phyloP scores from a whole-genome alignment of 2,113 vertebrate species.

The Oxyura jamaicensis region DNA sequence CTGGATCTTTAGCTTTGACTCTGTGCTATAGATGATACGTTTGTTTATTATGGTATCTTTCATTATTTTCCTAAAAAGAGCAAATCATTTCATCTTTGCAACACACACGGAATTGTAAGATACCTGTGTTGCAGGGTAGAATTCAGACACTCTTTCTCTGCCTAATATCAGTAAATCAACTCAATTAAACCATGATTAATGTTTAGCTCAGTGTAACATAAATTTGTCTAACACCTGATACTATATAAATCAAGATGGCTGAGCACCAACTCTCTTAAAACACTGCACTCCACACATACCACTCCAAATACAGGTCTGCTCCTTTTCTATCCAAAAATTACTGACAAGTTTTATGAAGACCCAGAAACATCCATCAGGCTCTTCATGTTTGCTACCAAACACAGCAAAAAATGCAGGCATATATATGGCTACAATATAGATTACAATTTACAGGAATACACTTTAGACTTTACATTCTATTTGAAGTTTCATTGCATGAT shows the following conservation, averaged over 20 bases:
- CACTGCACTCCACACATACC: neutral
- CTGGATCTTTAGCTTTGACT: neutral
- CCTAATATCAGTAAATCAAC: neutral
- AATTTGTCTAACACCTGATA: conserved; percentile 37
- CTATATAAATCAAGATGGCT: neutral
- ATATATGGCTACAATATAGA: neutral
- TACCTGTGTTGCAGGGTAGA: neutral
- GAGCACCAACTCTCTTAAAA: neutral
- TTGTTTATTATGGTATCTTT: neutral
- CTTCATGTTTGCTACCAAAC: neutral
- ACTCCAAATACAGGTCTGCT: neutral
- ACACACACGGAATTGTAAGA: neutral
- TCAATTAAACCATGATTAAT: conserved; percentile 43
- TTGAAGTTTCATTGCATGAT: neutral
- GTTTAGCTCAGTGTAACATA: neutral
- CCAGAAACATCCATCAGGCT: neutral
- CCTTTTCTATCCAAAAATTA: neutral
- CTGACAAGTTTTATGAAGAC: neutral
- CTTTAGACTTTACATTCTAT: neutral
- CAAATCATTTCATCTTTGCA: neutral
- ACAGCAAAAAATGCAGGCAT: neutral
- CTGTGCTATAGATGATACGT: neutral
- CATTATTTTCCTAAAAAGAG: neutral
- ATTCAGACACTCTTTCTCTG: neutral
- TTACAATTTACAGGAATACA: neutral